phyloP scores from a whole-genome alignment of 2,888 invertebrate species.

The Stenoptilia bipunctidactyla region DNA sequence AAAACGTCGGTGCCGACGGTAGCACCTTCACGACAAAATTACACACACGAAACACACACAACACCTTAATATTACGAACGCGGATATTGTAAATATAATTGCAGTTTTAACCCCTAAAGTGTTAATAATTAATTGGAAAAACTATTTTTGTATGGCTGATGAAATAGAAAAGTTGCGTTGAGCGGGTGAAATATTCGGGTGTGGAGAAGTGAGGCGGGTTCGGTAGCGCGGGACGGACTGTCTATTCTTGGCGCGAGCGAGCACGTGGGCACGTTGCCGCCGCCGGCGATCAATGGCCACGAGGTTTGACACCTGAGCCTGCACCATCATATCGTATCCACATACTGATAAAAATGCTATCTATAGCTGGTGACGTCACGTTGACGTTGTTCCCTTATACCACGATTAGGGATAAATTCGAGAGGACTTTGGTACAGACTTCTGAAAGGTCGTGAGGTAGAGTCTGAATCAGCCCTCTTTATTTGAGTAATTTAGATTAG shows the following conservation, averaged over 20 bases:
- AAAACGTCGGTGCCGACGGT: neutral
- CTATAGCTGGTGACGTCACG: no score
- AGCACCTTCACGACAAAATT: constrained; percentile 19
- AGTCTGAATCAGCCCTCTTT: no score
- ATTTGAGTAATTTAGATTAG: no score
- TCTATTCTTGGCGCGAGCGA: constrained; percentile 58
- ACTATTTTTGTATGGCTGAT: neutral
- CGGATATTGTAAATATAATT: constrained; percentile 12
- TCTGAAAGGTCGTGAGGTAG: no score
- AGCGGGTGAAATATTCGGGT: constrained; percentile 8
- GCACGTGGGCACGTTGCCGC: constrained; percentile 46
- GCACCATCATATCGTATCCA: constrained; percentile 5
- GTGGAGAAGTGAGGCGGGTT: constrained; percentile 32
- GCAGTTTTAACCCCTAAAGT: constrained; percentile 1
- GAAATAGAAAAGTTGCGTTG: constrained; percentile 2
- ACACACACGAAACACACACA: constrained; percentile 17
- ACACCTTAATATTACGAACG: no score
- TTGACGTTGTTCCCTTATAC: no score
- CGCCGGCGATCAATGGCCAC: constrained; percentile 48
- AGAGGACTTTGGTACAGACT: no score
- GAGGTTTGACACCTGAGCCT: constrained; percentile 42
- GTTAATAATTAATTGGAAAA: no score
- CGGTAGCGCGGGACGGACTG: constrained; percentile 51
- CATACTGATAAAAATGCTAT: no score
- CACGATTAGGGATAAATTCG: no score